A percentile compares a stretch with the other conserved stretches of the same genome.
These are phyloP conservation scores for Antheraea mylitta DNA, from an alignment of 1,140 invertebrate genomes.

Conservation along the genomic window DNA sequence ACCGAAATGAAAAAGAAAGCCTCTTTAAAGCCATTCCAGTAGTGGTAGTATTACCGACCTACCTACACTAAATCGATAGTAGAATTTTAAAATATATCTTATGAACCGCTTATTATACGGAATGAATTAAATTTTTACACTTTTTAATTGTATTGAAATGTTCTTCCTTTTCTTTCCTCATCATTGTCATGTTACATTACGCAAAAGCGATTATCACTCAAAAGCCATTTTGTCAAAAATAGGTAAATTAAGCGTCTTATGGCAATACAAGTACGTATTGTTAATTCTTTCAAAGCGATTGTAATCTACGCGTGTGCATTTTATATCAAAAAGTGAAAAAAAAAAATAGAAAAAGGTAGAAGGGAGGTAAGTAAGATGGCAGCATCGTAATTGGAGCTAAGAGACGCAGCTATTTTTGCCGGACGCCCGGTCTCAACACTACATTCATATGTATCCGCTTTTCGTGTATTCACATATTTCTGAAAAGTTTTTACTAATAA, in stretches of 20 bases:
- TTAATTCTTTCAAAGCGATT: conserved; percentile 58
- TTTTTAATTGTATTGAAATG: conserved; percentile 31
- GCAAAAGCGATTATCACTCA: conserved; percentile 64
- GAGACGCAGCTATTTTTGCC: conserved; percentile 61
- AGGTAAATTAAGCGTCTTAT: conserved; percentile 56
- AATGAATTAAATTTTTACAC: conserved; percentile 52
- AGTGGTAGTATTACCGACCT: conserved; percentile 47
- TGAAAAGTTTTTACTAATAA: conserved; percentile 69
- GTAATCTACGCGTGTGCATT: conserved; percentile 71
- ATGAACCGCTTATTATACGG: conserved; percentile 62
- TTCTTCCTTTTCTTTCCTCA: conserved; percentile 28
- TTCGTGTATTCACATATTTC: conserved; percentile 74
- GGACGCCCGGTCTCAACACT: conserved; percentile 63
- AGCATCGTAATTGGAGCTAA: conserved; percentile 72
- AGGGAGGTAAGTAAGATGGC: conserved; percentile 61
- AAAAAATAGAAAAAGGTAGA: conserved; percentile 66
- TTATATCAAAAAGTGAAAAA: conserved; percentile 73
- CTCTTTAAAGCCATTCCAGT: conserved; percentile 72
- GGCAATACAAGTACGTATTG: conserved; percentile 49
- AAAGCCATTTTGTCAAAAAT: conserved; percentile 58
- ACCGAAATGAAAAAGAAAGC: conserved; percentile 64
- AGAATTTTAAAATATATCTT: conserved; percentile 54
- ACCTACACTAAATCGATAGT: conserved; percentile 42
- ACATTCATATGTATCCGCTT: conserved; percentile 54
- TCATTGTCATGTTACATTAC: conserved; percentile 53